Evolutionary conservation across 2,888 invertebrate species (phyloP).

Genomic region (Phasia obesa): DNA sequence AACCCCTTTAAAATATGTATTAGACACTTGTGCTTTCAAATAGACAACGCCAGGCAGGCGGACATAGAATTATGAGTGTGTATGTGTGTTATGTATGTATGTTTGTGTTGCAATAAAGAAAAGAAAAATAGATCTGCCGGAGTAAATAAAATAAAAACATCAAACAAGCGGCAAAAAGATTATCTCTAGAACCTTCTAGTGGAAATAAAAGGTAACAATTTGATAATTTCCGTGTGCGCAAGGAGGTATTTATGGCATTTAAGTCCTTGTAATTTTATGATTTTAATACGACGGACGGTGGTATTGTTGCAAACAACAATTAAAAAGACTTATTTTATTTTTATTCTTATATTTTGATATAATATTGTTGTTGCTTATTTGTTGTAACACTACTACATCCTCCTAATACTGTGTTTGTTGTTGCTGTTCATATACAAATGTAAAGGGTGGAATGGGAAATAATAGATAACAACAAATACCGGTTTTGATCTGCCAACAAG

Average conservation of each 20-base stretch:
- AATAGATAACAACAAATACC: slow-evolving; percentile 32
- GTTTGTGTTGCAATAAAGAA: neutral
- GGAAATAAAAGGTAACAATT: neutral
- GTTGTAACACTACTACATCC: slow-evolving; percentile 7
- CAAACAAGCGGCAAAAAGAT: slow-evolving; percentile 39
- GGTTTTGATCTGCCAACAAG: slow-evolving; percentile 34
- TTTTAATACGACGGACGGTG: slow-evolving; percentile 24
- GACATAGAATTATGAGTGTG: neutral
- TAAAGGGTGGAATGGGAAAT: slow-evolving; percentile 30
- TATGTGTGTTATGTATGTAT: neutral
- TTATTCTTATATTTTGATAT: neutral
- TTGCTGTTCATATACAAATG: slow-evolving; percentile 7
- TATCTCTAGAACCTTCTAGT: slow-evolving; percentile 26
- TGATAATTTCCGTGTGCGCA: neutral
- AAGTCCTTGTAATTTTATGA: slow-evolving; percentile 61
- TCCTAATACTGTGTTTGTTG: slow-evolving; percentile 4
- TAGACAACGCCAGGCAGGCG: neutral
- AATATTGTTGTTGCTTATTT: neutral
- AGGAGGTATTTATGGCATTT: slow-evolving; percentile 28
- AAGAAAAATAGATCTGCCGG: neutral
- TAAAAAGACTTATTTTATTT: slow-evolving; percentile 61
- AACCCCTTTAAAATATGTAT: slow-evolving; percentile 5
- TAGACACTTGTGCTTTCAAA: slow-evolving; percentile 34
- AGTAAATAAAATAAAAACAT: slow-evolving; percentile 33
- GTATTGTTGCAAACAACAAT: slow-evolving; percentile 68